Percentiles rank a stretch among this genome's conserved stretches.
Conservation (phyloP, 2,113 vertebrate genomes). For the Spizaetus ornatus region DNA sequence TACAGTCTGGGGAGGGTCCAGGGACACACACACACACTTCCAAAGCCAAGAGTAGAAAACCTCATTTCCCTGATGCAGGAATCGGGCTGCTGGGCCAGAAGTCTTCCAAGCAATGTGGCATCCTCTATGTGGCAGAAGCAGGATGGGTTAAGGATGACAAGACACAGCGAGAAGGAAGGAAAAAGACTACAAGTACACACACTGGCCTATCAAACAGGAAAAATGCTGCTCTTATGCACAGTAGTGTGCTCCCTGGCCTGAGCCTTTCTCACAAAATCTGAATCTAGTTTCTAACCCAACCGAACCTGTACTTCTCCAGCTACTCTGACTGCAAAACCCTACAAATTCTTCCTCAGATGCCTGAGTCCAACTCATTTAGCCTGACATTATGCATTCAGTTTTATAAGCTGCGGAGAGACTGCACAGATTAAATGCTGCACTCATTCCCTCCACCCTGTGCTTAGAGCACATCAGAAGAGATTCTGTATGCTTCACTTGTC, state of each 20-base stretch:
- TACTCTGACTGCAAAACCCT: neutral
- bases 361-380: neutral
- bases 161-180: neutral
- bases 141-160: neutral
- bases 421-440: neutral
- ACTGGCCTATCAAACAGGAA: neutral
- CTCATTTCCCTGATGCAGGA: neutral
- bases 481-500: conserved; percentile 34
- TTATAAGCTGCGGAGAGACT: neutral
- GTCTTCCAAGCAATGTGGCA: neutral
- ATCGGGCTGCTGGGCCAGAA: neutral
- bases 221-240: neutral
- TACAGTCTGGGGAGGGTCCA: conserved; percentile 34
- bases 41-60: conserved; percentile 28
- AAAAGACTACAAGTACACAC: neutral
- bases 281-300: neutral
- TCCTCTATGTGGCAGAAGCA: neutral
- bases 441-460: neutral
- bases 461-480: conserved; percentile 20
- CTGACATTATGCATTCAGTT: neutral
- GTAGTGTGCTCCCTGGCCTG: neutral
- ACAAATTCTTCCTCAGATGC: neutral
- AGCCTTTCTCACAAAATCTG: neutral
- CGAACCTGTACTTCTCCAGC: neutral
- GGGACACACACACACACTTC: neutral